Percentiles rank a stretch among this genome's conserved stretches.
phyloP scores from a whole-genome alignment of 2,888 invertebrate genomes.

The Drosophila algonquin region DNA sequence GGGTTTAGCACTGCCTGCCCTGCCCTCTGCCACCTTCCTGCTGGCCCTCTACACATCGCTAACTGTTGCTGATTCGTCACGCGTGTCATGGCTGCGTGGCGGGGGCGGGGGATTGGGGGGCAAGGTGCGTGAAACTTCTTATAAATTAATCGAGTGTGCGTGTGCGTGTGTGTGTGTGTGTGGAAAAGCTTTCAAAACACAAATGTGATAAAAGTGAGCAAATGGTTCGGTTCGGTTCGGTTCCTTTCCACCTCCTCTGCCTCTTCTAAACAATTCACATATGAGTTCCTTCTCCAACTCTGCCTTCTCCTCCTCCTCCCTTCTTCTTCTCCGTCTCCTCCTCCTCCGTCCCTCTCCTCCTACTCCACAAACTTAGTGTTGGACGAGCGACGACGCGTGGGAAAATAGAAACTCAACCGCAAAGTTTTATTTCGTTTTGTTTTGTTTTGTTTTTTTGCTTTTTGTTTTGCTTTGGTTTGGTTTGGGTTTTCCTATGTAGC shows the following conservation, averaged over 20 bases:
- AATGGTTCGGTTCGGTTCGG: slow-evolving; percentile 15
- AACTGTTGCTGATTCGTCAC: slow-evolving; percentile 38
- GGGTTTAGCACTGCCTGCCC: background rate
- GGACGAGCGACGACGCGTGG: slow-evolving; percentile 22
- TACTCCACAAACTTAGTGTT: background rate
- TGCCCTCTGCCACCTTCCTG: background rate
- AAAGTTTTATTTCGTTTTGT: slow-evolving; percentile 28
- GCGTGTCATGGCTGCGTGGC: slow-evolving; percentile 30
- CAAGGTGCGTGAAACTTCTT: slow-evolving; percentile 58
- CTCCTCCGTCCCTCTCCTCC: slow-evolving; percentile 15
- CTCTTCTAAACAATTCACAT: slow-evolving; percentile 4
- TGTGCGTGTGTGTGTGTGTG: slow-evolving; percentile 4
- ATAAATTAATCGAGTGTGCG: slow-evolving; percentile 41
- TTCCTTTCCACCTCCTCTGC: too few species aligned
- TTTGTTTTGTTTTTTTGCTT: too few species aligned
- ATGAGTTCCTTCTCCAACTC: slow-evolving; percentile 11
- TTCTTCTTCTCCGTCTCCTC: slow-evolving; percentile 11
- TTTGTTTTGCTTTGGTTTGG: background rate
- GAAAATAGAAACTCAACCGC: slow-evolving; percentile 43
- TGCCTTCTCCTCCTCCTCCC: slow-evolving; percentile 21
- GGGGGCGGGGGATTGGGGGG: background rate
- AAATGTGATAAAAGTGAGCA: slow-evolving; percentile 41
- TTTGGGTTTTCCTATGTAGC: background rate
- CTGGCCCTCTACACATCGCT: background rate
- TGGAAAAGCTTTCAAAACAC: slow-evolving; percentile 35